A percentile compares a stretch with the other conserved stretches of the same genome.
phyloP scores from a whole-genome alignment of 1,140 invertebrate species.

The Trachymyrmex cornetzi region DNA sequence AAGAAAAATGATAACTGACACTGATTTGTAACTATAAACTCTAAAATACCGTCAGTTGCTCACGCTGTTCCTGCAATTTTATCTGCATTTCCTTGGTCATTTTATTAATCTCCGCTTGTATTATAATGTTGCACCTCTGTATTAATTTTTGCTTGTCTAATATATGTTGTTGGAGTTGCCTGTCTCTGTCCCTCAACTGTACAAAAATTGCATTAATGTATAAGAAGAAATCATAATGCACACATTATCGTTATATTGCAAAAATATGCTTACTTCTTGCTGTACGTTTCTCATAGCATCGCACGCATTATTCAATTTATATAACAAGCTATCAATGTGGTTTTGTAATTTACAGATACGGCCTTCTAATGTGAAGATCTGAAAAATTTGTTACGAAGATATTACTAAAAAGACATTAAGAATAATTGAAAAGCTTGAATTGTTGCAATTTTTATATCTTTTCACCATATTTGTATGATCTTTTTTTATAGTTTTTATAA shows the following conservation, averaged over 20 bases:
- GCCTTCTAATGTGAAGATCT: slow-evolving; percentile 85
- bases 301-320: slow-evolving; percentile 85
- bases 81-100: slow-evolving; percentile 89
- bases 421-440: not conserved
- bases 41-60: slow-evolving; percentile 87
- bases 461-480: too few relatives aligned
- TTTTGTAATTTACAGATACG: slow-evolving; percentile 83
- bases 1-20: not conserved
- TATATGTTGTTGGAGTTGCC: slow-evolving; percentile 90
- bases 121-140: slow-evolving; percentile 90
- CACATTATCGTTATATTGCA: not conserved
- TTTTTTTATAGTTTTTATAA: too few relatives aligned
- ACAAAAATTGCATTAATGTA: slow-evolving; percentile 20
- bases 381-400: slow-evolving; percentile 18
- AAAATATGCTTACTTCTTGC: slow-evolving; percentile 81
- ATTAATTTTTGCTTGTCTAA: slow-evolving; percentile 92
- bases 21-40: not conserved
- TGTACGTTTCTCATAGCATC: slow-evolving; percentile 84
- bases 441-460: too few relatives aligned
- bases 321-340: slow-evolving; percentile 83
- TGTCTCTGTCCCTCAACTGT: slow-evolving; percentile 89
- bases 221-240: not conserved
- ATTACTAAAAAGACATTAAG: not conserved
- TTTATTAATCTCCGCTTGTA: slow-evolving; percentile 90
- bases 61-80: slow-evolving; percentile 90